Evolutionary conservation across 1,140 invertebrate genomes (phyloP), one percentile per base, ranked within the genome.

Genomic region (Sminthurides bifidus): DNA sequence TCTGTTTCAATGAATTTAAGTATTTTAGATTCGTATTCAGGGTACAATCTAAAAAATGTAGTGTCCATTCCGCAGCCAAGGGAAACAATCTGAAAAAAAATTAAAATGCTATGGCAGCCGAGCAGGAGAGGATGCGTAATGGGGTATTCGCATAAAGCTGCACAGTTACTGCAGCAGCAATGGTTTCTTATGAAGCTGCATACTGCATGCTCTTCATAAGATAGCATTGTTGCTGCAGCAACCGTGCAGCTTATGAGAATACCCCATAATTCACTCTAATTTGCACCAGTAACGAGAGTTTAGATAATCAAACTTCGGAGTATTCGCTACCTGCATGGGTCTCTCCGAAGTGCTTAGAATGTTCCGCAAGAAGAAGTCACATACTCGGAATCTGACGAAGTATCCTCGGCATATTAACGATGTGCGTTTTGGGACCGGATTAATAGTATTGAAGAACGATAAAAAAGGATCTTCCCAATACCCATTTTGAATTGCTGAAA

Each of bases 401-500:
- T 64, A 64, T 5, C 62, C 62, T 26, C 56, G 14, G 52, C 62
- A 64, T 26, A 64, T 64, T 10, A 64, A 49, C 1, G 62, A 60
- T 4, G 62, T 64, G 27, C 62, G 26, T 3, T 49, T 55, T 31
- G 50, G 48, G 10, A 56, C 24, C 4, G 58, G 52, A 43, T 61
- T 55, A 12, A 44, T 29, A 8, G 27, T 45, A 35, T 61, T 64
- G 33, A 64, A 64, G 26, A 52, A 43, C 27, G 37, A n/a, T 27
- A 64, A 64, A 37, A 58, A 64, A 1, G 58, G 62, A 51, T 64
- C 62, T 45, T 60, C 56, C 62, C 62, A 64, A 21, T 60, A 61
- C 19, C 62, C 58, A 53, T 59, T 59, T 6, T 24, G 17, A 21
- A 64, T 60, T 24, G 56, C 31, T 2, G 56, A 58, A 8, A 64